Base-by-base conservation (phyloP, 2,797 vertebrate species). In the Cossypha caffra region DNA sequence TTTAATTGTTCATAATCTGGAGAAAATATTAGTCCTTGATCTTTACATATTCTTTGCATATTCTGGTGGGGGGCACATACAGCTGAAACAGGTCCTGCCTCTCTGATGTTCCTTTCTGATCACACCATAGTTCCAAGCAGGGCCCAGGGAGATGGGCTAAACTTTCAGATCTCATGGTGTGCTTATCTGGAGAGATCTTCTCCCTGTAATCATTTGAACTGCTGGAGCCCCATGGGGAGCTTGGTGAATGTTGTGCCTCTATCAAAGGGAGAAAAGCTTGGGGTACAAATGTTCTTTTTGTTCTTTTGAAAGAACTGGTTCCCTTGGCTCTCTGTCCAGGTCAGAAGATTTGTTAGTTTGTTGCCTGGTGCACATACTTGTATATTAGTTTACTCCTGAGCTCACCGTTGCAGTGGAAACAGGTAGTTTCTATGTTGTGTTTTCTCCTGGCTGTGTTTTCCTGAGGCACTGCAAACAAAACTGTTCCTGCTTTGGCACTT, bases 391-490 rank as follows among this genome's bases (percentile, higher is more conserved):
- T 51, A 33, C n/a, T 86, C 29, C 79, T 62, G 57, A 85, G 38
- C 42, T 91, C 16, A 16, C 29, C 38, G 58, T 76, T 83, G 20
- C 20, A 62, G n/a, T 47, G 35, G 24, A 57, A 75, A 35, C 7
- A 16, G 2, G 35, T 76, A 28, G 29, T 82, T 90, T 78, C 9
- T 73, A 5, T n/a, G 26, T 3, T 66, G 4, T 12, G 3, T 86
- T 61, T 82, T 85, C 38, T 91, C 18, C 54, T 61, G 63, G 28
- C 14, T 81, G 1, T 68, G 10, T 90, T 95, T 87, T 94, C 63
- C 51, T 3, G 18, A 62, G 43, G 42, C 38, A 47, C 2, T 21
- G 31, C 16, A 37, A 82, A 61, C 13, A 64, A 78, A 85, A n/a
- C 43, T 50, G 2, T 78, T 82, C 33, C 71, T 54, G 6, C 29